Evolutionary conservation across 2,888 invertebrate species (phyloP), one percentile per base, ranked within the genome.

Genomic region (Melinaea menophilus): DNA sequence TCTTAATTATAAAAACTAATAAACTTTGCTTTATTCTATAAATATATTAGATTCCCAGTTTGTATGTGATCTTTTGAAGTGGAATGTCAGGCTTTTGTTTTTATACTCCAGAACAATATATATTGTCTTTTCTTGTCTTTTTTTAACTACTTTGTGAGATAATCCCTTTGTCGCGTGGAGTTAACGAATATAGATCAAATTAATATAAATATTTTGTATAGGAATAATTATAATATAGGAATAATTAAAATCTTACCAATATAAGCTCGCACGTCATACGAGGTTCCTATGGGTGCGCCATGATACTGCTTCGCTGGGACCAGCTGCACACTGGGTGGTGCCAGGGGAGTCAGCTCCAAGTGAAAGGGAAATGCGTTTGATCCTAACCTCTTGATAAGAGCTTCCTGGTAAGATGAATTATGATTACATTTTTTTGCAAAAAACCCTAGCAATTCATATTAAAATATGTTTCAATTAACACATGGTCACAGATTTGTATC

Each of bases 221-320:
- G 0, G 37, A 37, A 35, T 5, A 35, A 35, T 5, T 35, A 0
- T 35, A 35, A 35, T 35, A 5, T 35, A 35, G 4, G 35, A 35
- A 9, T 41, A 41, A 41, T 41, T 41, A 9, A 5, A 41, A 41
- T 87, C 93, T 93, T 89, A 96, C 97, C 96, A 65, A 96, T 94
- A 80, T 95, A 97, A 70, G 96, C 95, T 77, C 96, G 92, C 57
- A 97, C 94, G 78, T 97, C 97, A 77, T 97, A 97, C 62, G 96
- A 97, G 58, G 97, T 97, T 9, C 97, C 97, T 59, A 97, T 97
- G 0, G 97, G 97, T 1, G 97, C 96, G 0, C 97, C 97, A 70
- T 94, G 95, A 87, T 97, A 97, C 79, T 96, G 95, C 83, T 97
- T 97, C 2, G 97, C 97, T 0, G 97, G 97, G 31, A 97, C 96